Base-by-base conservation (phyloP, 2,113 vertebrate species). In the Pituophis catenifer region DNA sequence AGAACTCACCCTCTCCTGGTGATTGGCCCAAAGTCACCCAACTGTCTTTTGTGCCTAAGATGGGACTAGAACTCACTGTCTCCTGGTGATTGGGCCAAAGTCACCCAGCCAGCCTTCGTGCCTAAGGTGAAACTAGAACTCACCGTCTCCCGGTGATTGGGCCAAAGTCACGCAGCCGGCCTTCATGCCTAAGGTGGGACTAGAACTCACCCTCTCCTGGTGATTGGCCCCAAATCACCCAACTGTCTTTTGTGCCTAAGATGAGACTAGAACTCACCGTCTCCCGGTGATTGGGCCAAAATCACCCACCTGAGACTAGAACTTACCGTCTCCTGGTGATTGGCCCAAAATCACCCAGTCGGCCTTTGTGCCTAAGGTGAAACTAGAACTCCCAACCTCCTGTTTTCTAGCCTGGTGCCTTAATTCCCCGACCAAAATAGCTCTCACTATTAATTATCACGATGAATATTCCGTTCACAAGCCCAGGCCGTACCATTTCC, bases 41-140 rank as follows among this genome's bases (percentile, higher is more conserved):
- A 1, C 9, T 0, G 8, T 0, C 8, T 1, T 62, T 0, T 3
- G 1, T 29, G 24, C 3, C 9, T 62, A 29, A 59, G 57, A 6
- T 1, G 10, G 24, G 3, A 11, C 62, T 65, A 65, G 62, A 65
- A 58, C 21, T 58, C 57, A 2, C 57, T 0, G 21, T 8, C 57
- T 58, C 57, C 57, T 1, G 57, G 21, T 7, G 21, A 58, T 58
- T 58, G 57, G 57, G 1, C 7, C 6, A 2, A 50, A 50, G 6
- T 21, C 0, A 57, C 55, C 5, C 17, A 57, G 6, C 1, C 0
- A 1, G 1, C 55, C 0, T 50, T 50, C 1, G 6, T 50, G 48
- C 48, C 48, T 57, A 57, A 21, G 19, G 55, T 0, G 5, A 5
- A 0, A 57, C 55, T 57, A 21, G 55, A 57, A 21, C 55, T 53